Conservation (phyloP, 92 coral and sea anemone species). For the Palythoa grandiflora region DNA sequence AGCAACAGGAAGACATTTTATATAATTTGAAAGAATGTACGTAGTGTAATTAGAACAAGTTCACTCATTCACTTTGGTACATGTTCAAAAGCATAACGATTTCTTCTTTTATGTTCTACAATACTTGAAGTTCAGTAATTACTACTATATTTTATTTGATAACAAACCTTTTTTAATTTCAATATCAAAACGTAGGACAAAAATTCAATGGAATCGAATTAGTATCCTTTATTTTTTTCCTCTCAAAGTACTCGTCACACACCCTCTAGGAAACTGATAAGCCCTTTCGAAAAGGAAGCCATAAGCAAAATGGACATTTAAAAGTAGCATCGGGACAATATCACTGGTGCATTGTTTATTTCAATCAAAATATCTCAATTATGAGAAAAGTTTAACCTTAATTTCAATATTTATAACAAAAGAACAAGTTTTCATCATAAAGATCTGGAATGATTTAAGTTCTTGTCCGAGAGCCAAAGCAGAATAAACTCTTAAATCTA, state of each 20-base stretch:
- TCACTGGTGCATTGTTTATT: no score
- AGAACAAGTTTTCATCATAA: background rate
- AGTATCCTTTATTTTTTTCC: background rate
- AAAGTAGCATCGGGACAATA: background rate
- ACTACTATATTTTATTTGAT: background rate
- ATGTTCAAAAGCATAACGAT: background rate
- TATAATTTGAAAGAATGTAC: background rate
- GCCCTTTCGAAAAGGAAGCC: slow-evolving; percentile 8
- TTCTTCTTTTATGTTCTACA: no score
- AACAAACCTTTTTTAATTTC: background rate
- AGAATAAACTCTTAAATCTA: background rate
- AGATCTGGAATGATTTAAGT: background rate
- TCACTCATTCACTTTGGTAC: background rate
- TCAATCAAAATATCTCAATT: no score
- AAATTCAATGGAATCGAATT: background rate
- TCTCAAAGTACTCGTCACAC: background rate
- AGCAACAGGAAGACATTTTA: background rate
- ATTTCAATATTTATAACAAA: background rate
- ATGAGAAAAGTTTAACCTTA: background rate
- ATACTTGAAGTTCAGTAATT: no score
- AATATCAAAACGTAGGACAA: background rate
- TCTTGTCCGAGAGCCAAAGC: background rate
- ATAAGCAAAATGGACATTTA: background rate
- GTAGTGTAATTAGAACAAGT: background rate
- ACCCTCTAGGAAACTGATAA: background rate